phyloP scores from a whole-genome alignment of 2,113 vertebrate genomes.

The Diadophis punctatus region DNA sequence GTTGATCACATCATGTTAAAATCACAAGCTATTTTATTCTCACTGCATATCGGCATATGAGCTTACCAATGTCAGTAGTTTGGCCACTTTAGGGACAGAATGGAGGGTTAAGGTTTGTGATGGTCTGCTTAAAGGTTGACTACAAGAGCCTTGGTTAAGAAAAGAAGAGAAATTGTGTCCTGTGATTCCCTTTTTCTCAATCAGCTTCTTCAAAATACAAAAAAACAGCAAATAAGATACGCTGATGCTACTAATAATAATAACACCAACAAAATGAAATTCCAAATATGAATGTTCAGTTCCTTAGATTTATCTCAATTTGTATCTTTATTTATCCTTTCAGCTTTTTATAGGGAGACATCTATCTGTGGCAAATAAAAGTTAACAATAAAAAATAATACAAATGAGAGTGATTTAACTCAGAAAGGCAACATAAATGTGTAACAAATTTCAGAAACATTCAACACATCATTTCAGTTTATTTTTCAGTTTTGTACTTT shows the following conservation, averaged over 20 bases:
- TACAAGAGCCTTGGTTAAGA: background rate
- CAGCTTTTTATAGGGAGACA: conserved; percentile 18
- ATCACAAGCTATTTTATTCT: background rate
- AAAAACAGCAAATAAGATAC: background rate
- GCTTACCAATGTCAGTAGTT: background rate
- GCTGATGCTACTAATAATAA: background rate
- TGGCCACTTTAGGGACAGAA: background rate
- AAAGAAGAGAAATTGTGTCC: background rate
- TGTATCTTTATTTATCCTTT: conserved; percentile 11
- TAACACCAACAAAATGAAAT: background rate
- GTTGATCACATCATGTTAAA: background rate
- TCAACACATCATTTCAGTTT: background rate
- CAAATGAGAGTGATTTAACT: conserved; percentile 52
- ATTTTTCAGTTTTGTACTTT: conserved; percentile 3
- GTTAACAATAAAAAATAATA: conserved; percentile 37
- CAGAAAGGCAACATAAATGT: conserved; percentile 34
- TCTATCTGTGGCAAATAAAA: conserved; percentile 41
- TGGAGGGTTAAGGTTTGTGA: background rate
- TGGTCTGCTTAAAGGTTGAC: background rate
- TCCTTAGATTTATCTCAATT: background rate
- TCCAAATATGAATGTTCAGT: background rate
- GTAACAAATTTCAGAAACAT: conserved; percentile 16
- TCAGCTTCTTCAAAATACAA: background rate
- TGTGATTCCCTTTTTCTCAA: background rate
- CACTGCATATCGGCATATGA: background rate